These are phyloP conservation scores for Menidia menidia DNA, from an alignment of 2,797 vertebrate genomes.

Conservation along the genomic window DNA sequence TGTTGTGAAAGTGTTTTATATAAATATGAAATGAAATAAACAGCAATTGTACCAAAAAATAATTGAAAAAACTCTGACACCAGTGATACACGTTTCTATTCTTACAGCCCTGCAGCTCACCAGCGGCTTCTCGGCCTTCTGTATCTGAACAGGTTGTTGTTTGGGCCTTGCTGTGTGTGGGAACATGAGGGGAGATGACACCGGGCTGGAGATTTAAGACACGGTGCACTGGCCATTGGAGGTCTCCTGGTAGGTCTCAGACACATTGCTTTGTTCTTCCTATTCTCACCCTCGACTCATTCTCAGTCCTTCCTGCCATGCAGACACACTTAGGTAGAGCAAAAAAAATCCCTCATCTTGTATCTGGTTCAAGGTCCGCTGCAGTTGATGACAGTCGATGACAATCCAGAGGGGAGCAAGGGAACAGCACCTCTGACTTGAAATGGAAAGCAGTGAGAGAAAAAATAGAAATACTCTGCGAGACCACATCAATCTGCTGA, in stretches of 20 bases:
- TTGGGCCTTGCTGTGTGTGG: slow-evolving; percentile 32
- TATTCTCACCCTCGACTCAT: slow-evolving; percentile 29
- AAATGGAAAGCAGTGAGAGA: slow-evolving; percentile 50
- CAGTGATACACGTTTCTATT: slow-evolving; percentile 44
- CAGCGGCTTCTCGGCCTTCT: slow-evolving; percentile 39
- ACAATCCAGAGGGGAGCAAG: slow-evolving; percentile 68
- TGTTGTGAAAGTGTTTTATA: slow-evolving; percentile 4
- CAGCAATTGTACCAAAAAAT: slow-evolving; percentile 26
- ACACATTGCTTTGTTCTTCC: slow-evolving; percentile 42
- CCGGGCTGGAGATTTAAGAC: slow-evolving; percentile 68
- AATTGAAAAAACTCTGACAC: slow-evolving; percentile 27
- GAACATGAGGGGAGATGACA: slow-evolving; percentile 66
- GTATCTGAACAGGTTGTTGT: slow-evolving; percentile 45
- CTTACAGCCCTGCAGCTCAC: slow-evolving; percentile 26
- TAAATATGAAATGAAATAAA: slow-evolving; percentile 31
- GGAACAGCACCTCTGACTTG: slow-evolving; percentile 70
- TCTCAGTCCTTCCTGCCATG: slow-evolving; percentile 43
- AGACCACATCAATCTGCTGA: slow-evolving; percentile 18
- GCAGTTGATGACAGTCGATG: slow-evolving; percentile 82
- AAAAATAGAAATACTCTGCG: neutral
- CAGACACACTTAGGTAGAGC: slow-evolving; percentile 48
- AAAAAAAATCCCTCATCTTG: slow-evolving; percentile 80
- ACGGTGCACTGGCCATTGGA: slow-evolving; percentile 62
- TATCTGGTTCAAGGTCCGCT: slow-evolving; percentile 83
- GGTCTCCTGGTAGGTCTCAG: slow-evolving; percentile 72